phyloP scores from a whole-genome alignment of 2,888 invertebrate genomes.

The Ernsta delagoae region DNA sequence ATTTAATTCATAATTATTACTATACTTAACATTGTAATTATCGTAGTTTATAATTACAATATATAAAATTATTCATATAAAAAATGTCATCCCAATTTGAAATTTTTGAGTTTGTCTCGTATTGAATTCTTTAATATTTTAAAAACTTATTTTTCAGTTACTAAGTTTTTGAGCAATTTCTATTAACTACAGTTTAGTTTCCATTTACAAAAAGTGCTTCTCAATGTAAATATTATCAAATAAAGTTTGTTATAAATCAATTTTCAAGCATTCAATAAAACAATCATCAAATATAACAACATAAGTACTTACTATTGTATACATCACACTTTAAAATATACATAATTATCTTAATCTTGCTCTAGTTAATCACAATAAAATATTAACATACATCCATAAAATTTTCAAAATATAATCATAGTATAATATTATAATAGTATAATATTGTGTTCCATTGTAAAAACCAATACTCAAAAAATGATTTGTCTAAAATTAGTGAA shows the following conservation, averaged over 20 bases:
- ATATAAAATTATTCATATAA: no score
- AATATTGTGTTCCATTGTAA: conserved; percentile 13
- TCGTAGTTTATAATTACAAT: no score
- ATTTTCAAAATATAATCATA: conserved; percentile 2
- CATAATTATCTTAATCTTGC: background rate
- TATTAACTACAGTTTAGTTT: background rate
- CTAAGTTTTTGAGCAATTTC: background rate
- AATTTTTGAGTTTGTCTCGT: background rate
- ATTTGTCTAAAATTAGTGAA: no score
- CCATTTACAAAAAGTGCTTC: conserved; percentile 4
- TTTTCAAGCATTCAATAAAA: conserved; percentile 15
- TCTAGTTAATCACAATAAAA: background rate
- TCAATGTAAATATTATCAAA: background rate
- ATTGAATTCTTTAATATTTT: background rate
- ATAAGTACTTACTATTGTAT: conserved; percentile 18
- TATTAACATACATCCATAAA: conserved; percentile 13
- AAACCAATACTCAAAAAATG: background rate
- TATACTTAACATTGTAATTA: background rate
- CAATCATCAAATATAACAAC: conserved; percentile 8
- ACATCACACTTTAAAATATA: conserved; percentile 21
- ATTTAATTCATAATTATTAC: conserved; percentile 6
- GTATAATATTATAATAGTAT: conserved; percentile 2
- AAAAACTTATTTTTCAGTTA: background rate
- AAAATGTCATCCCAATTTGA: background rate
- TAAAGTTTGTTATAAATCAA: background rate